Percentiles rank a stretch among this genome's conserved stretches.
Conservation (phyloP, 2,113 vertebrate genomes). For the Crotophaga sulcirostris region DNA sequence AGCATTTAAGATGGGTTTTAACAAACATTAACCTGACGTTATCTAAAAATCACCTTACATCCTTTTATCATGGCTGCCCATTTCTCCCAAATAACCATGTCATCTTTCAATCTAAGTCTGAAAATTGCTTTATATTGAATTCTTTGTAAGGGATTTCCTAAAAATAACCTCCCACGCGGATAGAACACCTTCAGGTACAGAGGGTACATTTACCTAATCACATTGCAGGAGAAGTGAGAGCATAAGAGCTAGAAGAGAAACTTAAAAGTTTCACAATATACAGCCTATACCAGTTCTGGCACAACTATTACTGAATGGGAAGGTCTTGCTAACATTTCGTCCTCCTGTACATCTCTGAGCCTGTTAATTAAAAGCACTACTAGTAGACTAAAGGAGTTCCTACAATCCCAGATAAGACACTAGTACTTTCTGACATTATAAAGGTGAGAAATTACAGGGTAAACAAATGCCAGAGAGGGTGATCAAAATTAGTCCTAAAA, state of each 20-base stretch:
- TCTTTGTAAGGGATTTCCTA: not conserved
- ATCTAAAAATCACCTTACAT: not conserved
- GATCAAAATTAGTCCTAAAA: not conserved
- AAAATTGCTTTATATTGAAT: not conserved
- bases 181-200: not conserved
- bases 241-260: not conserved
- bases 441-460: not conserved
- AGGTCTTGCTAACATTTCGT: not conserved
- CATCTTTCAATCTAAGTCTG: not conserved
- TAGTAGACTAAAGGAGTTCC: not conserved
- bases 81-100: not conserved
- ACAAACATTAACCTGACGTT: not conserved
- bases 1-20: no score
- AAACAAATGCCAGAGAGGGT: not conserved
- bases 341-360: not conserved
- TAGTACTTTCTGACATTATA: not conserved
- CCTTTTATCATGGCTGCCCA: not conserved
- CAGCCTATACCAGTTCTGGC: not conserved
- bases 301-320: not conserved
- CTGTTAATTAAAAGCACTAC: not conserved
- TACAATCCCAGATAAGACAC: not conserved
- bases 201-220: not conserved
- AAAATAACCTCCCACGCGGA: not conserved
- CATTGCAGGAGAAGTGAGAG: not conserved
- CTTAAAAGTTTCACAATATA: not conserved